Base-by-base conservation (phyloP, 2,888 invertebrate genomes). In the Hypsopygia costalis region DNA sequence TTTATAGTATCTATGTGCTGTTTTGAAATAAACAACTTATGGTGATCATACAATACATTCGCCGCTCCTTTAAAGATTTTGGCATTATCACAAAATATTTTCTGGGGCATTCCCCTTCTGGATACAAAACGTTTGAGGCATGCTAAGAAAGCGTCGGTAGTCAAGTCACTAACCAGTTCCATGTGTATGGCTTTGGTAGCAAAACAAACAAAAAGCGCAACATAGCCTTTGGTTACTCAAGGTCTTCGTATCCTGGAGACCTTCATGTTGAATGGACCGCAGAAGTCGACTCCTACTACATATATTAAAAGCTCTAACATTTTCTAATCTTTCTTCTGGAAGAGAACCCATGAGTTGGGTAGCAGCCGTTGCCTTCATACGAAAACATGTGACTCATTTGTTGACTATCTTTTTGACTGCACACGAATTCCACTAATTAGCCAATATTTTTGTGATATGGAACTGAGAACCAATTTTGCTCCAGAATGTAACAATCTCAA, bases 281-380 rank as follows among this genome's bases (percentile, higher is more conserved):
- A 43, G 9, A 45, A 52, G 31, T 51, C 52, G 3, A 52, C 11
- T n/a, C 47, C 47, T 1, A 46, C 43, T 27, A n/a, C n/a, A n/a
- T n/a, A 35, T 44, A 8, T 41, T 28, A 30, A 47, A 47, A 0
- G 44, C 36, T 10, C 46, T 12, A 12, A 38, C 9, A 12, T 37
- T 16, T 10, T 11, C 34, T 1, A 49, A 42, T 11, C 47, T 11
- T 46, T 6, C 27, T n/a, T 11, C 1, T 4, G 35, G 35, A 7
- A 41, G n/a, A 3, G 29, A 32, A 4, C 41, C 42, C 46, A 46
- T 46, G 1, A 40, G 9, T 11, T 46, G 42, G 5, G 8, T 33
- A 6, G 39, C 40, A 9, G 34, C 6, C 3, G 10, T 22, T 1
- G 39, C 45, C 11, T 46, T 46, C 2, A 43, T 8, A 6, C 34